Evolutionary conservation across 2,113 vertebrate genomes (phyloP).

Genomic region (Dicaeum eximium): DNA sequence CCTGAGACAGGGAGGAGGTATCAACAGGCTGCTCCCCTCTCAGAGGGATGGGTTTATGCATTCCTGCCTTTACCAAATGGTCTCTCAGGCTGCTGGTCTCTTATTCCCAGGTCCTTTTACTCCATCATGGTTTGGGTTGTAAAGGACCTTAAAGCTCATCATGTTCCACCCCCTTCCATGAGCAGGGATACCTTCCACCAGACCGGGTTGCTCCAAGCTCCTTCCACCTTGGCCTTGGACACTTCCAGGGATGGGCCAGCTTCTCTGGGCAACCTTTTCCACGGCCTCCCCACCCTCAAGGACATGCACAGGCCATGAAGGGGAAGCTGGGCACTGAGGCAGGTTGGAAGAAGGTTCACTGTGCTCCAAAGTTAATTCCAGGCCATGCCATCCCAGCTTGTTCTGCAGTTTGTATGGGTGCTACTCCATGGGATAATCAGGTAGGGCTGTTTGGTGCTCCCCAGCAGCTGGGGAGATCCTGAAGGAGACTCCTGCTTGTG

Average conservation of each 20-base stretch:
- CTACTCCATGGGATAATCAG: background rate
- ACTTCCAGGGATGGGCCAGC: background rate
- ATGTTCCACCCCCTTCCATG: background rate
- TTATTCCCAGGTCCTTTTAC: background rate
- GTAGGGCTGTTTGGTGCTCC: background rate
- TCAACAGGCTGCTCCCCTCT: background rate
- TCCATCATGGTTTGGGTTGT: background rate
- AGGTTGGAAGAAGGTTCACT: background rate
- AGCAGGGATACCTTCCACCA: background rate
- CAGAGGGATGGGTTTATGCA: background rate
- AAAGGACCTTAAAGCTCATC: background rate
- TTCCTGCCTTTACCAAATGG: background rate
- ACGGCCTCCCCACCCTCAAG: background rate
- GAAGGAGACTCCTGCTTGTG: rapidly evolving
- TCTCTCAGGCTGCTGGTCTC: background rate
- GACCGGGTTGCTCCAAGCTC: background rate
- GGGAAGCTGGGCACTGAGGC: background rate
- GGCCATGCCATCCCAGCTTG: background rate
- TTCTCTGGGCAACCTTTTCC: background rate
- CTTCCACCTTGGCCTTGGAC: background rate
- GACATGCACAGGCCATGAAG: rapidly evolving
- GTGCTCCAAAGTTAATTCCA: background rate
- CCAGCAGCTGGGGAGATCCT: background rate
- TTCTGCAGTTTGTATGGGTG: background rate
- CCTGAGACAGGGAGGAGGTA: background rate